Conservation (phyloP, 1,140 invertebrate species). For the Mycetomoellerius zeteki region DNA sequence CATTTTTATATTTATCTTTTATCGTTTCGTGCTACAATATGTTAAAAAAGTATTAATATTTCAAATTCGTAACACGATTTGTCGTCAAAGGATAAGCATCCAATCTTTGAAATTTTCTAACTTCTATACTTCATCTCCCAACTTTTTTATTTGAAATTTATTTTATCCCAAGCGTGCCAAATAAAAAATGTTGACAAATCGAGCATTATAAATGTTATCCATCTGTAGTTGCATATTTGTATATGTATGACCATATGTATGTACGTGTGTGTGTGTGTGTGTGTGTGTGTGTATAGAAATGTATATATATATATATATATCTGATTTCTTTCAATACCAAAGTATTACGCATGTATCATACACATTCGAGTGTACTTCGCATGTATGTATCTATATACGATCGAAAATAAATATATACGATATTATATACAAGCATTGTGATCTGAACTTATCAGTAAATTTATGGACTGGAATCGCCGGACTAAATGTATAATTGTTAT, state of each 20-base stretch:
- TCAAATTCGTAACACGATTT: constrained; percentile 11
- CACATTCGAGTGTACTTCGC: background rate
- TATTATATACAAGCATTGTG: constrained; percentile 28
- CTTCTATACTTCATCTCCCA: background rate
- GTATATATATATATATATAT: background rate
- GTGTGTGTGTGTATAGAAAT: background rate
- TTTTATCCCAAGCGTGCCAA: background rate
- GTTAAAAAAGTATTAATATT: constrained; percentile 34
- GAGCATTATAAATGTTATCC: background rate
- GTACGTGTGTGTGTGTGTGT: background rate
- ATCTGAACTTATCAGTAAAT: constrained; percentile 34
- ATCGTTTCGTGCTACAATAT: background rate
- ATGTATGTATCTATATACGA: background rate
- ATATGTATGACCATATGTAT: background rate
- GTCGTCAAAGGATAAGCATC: background rate
- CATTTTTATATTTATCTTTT: background rate
- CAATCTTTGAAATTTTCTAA: background rate
- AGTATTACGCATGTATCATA: background rate
- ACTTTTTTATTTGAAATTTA: constrained; percentile 33
- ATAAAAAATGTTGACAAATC: constrained; percentile 20
- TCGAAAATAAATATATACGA: constrained; percentile 30
- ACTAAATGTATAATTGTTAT: constrained; percentile 35
- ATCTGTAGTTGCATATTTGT: background rate
- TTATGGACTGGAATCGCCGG: constrained; percentile 36
- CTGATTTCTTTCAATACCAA: constrained; percentile 31